These are phyloP conservation scores for Oncorhynchus nerka DNA, from an alignment of 2,113 vertebrate species.

Conservation along the genomic window DNA sequence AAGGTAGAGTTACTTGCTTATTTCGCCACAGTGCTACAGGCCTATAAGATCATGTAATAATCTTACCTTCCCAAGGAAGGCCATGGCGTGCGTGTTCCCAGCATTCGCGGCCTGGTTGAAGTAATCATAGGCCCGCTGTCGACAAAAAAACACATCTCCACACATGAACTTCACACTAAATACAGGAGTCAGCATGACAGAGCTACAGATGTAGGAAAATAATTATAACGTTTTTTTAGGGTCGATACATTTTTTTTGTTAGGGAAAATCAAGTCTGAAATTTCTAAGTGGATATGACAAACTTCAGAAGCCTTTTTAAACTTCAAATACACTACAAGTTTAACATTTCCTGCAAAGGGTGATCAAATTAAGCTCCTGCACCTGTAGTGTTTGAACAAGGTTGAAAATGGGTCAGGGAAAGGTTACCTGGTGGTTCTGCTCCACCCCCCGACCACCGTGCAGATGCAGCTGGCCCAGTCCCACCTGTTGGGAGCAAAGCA, in stretches of 20 bases:
- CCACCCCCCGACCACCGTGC: constrained; percentile 94
- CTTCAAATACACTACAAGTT: too few relatives aligned
- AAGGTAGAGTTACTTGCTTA: not conserved
- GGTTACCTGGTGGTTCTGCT: constrained; percentile 94
- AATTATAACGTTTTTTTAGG: too few relatives aligned
- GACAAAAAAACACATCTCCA: constrained; percentile 28
- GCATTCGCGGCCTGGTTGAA: constrained; percentile 97
- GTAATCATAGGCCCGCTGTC: constrained; percentile 95
- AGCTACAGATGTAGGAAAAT: too few relatives aligned
- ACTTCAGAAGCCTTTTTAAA: too few relatives aligned
- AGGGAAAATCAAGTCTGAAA: too few relatives aligned
- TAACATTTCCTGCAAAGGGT: too few relatives aligned
- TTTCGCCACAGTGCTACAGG: not conserved
- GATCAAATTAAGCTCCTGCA: too few relatives aligned
- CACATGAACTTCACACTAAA: not conserved
- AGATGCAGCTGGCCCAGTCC: constrained; percentile 95
- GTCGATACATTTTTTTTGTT: too few relatives aligned
- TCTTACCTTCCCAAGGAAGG: constrained; percentile 94
- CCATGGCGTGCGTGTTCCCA: constrained; percentile 97
- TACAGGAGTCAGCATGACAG: not conserved
- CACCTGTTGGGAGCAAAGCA: constrained; percentile 73
- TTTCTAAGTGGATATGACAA: too few relatives aligned
- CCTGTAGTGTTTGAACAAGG: too few relatives aligned
- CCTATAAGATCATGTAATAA: too few relatives aligned
- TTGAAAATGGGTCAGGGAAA: too few relatives aligned